Conservation (phyloP, 2,113 vertebrate genomes). For the Tupaia chinensis region DNA sequence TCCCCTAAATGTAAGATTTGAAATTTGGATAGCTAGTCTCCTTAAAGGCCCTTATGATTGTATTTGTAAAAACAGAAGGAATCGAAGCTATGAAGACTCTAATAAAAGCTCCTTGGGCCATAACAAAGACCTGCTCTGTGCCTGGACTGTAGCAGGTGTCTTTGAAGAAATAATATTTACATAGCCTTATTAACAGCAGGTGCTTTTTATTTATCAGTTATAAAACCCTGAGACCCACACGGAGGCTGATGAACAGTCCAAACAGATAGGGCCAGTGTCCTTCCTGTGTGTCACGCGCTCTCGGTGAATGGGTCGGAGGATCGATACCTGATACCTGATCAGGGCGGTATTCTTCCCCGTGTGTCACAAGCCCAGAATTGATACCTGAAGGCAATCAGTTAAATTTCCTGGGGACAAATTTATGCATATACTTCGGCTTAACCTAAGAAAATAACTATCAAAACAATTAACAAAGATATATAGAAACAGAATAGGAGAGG, state of each 20-base stretch:
- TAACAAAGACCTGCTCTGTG: neutral
- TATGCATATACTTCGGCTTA: neutral
- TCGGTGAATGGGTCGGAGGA: too few species aligned
- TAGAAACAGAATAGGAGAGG: neutral
- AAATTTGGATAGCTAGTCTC: neutral
- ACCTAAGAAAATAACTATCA: neutral
- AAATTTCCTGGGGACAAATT: neutral
- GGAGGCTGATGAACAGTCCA: neutral
- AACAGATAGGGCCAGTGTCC: neutral
- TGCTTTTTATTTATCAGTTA: neutral
- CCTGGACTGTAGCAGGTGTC: rapidly evolving
- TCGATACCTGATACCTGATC: too few species aligned
- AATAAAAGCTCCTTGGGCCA: rapidly evolving
- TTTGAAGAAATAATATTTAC: neutral
- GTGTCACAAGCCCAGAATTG: rapidly evolving
- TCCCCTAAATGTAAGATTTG: neutral
- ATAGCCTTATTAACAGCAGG: neutral
- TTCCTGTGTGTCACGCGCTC: rapidly evolving
- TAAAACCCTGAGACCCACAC: neutral
- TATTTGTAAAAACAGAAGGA: neutral
- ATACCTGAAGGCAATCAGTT: neutral
- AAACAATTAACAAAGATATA: neutral
- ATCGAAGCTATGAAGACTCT: neutral
- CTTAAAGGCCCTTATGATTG: neutral
- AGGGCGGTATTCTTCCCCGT: neutral